Evolutionary conservation across 2,113 vertebrate species (phyloP), one percentile per base, ranked within the genome.

Genomic region (Malurus melanocephalus): DNA sequence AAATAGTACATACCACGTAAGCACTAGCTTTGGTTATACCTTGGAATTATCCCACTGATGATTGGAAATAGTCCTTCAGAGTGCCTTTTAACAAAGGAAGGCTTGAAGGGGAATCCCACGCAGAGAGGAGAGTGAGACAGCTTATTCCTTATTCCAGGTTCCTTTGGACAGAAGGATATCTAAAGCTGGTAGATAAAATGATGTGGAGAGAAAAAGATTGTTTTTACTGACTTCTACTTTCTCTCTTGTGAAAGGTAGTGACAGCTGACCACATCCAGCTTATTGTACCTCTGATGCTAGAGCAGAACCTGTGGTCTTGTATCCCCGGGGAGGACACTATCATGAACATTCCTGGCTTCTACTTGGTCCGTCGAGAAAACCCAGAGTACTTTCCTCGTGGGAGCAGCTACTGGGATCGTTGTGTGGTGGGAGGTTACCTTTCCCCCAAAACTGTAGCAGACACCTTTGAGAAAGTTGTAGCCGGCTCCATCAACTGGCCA

Each of bases 381-480:
- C 94, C 98, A 26, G 99, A 99, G 87, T 99, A 99, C 91, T 99
- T 99, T 91, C 99, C 99, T 45, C 98, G 99, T 2, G 98, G 98
- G 27, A 99, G 97, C 96, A 99, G 99, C 96, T 99, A 99, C 97
- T 99, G 99, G 99, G 99, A 99, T 97, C 99, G 99, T 93, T 99
- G 99, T 93, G 98, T 99, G 66, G 98, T 99, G 2, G 99, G 99
- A 13, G 99, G 99, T 42, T 99, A 99, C 96, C 99, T 99, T 67
- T 99, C 99, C 28, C 99, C 99, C 7, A 99, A 98, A 95, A 97
- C 98, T 8, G 98, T 99, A 68, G 97, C 99, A 28, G 98, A 99
- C 49, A 97, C 98, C 4, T 99, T 99, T 65, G 98, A 99, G 92
- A 99, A 98, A 95, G 98, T 99, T 2, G 98, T 99, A 57, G 98